These are phyloP conservation scores for Adineta ricciae DNA, from an alignment of 2,888 invertebrate genomes.

Conservation along the genomic window DNA sequence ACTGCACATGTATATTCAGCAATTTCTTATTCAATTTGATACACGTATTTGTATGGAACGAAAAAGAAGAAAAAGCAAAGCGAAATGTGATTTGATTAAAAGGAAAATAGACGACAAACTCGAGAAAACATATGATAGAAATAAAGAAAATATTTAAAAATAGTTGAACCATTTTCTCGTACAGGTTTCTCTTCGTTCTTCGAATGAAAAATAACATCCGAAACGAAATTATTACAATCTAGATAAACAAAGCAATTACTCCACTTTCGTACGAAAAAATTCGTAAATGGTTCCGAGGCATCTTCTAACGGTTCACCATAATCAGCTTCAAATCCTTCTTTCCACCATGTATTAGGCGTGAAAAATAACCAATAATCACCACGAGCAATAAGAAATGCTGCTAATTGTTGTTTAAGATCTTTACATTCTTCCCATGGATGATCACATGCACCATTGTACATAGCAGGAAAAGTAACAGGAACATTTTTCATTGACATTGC, in stretches of 20 bases:
- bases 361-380: conserved; percentile 17
- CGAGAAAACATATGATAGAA: neutral
- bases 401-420: conserved; percentile 21
- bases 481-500: conserved; percentile 18
- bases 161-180: too few relatives aligned
- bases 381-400: conserved; percentile 1
- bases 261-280: neutral
- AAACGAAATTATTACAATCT: conserved; percentile 1
- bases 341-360: conserved; percentile 15
- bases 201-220: neutral
- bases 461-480: conserved; percentile 10
- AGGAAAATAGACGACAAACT: neutral
- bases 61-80: neutral
- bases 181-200: too few relatives aligned
- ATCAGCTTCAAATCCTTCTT: neutral
- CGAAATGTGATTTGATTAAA: neutral
- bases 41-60: neutral
- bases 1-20: neutral
- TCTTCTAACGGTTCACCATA: neutral
- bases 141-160: neutral
- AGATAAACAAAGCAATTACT: conserved; percentile 14
- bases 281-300: neutral
- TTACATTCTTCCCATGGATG: conserved; percentile 3
- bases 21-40: neutral
- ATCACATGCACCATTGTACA: conserved; percentile 14